Percentiles rank a stretch among this genome's conserved stretches.
Evolutionary conservation across 2,888 invertebrate species (phyloP).

Genomic region (Panzeria rudis): DNA sequence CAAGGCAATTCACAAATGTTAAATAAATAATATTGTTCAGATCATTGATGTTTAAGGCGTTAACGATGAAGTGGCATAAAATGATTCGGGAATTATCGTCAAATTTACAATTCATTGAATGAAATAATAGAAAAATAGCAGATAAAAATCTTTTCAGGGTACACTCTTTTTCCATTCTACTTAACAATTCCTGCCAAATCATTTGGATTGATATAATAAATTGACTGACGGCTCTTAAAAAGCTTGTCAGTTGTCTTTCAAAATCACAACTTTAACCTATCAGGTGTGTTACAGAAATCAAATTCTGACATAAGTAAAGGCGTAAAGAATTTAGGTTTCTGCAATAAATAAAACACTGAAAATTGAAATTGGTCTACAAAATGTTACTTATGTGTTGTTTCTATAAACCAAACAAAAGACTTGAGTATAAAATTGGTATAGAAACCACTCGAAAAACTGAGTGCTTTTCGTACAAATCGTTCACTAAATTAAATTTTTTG

Average conservation of each 20-base stretch:
- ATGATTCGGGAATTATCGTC: neutral
- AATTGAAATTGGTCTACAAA: too few species aligned
- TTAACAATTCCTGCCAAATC: neutral
- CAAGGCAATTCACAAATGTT: neutral
- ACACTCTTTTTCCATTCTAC: neutral
- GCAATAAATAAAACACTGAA: too few species aligned
- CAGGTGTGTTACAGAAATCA: too few species aligned
- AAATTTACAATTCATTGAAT: neutral
- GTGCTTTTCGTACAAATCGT: too few species aligned
- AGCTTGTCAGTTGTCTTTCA: neutral
- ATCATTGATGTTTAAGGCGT: slow-evolving; percentile 22
- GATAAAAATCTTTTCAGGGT: neutral
- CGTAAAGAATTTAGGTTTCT: too few species aligned
- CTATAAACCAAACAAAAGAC: too few species aligned
- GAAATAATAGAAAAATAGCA: neutral
- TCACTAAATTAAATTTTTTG: too few species aligned
- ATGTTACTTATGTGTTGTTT: too few species aligned
- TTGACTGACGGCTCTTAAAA: neutral
- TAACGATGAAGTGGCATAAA: slow-evolving; percentile 26
- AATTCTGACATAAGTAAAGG: neutral
- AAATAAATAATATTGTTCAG: neutral
- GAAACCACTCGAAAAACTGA: too few species aligned
- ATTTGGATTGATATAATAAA: neutral
- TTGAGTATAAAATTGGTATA: too few species aligned
- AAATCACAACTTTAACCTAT: neutral